phyloP scores from a whole-genome alignment of 1,140 invertebrate genomes.

The Eumeta japonica region DNA sequence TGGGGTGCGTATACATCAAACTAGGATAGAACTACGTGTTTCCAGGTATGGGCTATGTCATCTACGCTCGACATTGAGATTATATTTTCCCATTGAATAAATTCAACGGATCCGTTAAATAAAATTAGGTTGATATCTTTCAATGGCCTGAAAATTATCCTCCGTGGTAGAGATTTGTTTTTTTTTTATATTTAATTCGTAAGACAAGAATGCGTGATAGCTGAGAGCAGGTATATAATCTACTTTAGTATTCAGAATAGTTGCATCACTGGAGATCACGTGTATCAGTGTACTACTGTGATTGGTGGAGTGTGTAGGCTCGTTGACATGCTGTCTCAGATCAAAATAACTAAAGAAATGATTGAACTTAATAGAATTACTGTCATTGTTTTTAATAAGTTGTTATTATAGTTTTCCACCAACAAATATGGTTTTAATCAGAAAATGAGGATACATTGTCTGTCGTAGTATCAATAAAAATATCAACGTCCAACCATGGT shows the following conservation, averaged over 20 bases:
- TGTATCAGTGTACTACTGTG: conserved; percentile 2
- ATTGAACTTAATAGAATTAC: too few relatives aligned
- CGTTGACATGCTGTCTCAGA: neutral
- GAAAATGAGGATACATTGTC: neutral
- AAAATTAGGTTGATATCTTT: too few relatives aligned
- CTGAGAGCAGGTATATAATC: conserved; percentile 4
- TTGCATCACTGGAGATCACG: neutral
- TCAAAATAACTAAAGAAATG: neutral
- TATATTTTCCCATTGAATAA: too few relatives aligned
- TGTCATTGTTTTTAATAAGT: neutral
- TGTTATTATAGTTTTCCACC: conserved; percentile 10
- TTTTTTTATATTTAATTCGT: conserved; percentile 8
- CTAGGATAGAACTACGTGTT: too few relatives aligned
- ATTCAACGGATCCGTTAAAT: too few relatives aligned
- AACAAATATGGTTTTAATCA: conserved; percentile 2
- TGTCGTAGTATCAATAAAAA: conserved; percentile 5
- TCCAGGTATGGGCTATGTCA: too few relatives aligned
- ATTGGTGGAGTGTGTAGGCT: conserved; percentile 6
- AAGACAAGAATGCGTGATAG: conserved; percentile 5
- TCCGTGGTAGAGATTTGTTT: too few relatives aligned
- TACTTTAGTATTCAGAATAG: neutral
- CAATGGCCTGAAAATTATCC: too few relatives aligned
- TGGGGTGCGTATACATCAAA: too few relatives aligned
- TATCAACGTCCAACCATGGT: conserved; percentile 2
- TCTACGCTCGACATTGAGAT: too few relatives aligned